Percentiles rank a stretch among this genome's conserved stretches.
These are phyloP conservation scores for Zygogramma bicolorata DNA, from an alignment of 2,888 invertebrate genomes.

Conservation along the genomic window DNA sequence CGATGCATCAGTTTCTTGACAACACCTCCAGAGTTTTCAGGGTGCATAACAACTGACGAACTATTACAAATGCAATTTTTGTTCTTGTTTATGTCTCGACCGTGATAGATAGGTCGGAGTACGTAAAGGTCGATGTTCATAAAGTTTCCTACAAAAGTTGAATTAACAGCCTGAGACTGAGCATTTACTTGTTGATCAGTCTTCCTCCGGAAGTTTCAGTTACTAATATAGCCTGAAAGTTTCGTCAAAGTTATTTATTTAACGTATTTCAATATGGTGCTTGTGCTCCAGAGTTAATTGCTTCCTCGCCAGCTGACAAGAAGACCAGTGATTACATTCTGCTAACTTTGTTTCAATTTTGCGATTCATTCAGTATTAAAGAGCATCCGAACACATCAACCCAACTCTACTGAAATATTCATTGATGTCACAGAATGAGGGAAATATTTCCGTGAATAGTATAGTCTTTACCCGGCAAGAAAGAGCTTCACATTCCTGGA, in stretches of 20 bases:
- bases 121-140: constrained; percentile 27
- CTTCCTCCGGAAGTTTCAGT: constrained; percentile 40
- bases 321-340: background rate
- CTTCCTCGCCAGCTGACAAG: background rate
- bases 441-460: too few species aligned
- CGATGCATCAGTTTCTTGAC: too few species aligned
- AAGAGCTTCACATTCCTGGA: too few species aligned
- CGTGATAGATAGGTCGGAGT: background rate
- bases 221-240: constrained; percentile 37
- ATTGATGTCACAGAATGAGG: too few species aligned
- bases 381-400: too few species aligned
- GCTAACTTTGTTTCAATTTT: background rate
- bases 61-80: background rate
- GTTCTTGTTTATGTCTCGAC: background rate
- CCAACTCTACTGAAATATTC: too few species aligned
- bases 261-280: background rate
- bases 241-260: constrained; percentile 22
- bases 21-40: background rate
- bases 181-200: constrained; percentile 46
- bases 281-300: background rate
- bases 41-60: background rate
- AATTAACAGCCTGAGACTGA: constrained; percentile 41
- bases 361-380: too few species aligned
- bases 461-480: too few species aligned
- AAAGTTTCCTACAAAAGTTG: constrained; percentile 29